phyloP scores from a whole-genome alignment of 2,888 invertebrate species.

The Dugesia japonica region DNA sequence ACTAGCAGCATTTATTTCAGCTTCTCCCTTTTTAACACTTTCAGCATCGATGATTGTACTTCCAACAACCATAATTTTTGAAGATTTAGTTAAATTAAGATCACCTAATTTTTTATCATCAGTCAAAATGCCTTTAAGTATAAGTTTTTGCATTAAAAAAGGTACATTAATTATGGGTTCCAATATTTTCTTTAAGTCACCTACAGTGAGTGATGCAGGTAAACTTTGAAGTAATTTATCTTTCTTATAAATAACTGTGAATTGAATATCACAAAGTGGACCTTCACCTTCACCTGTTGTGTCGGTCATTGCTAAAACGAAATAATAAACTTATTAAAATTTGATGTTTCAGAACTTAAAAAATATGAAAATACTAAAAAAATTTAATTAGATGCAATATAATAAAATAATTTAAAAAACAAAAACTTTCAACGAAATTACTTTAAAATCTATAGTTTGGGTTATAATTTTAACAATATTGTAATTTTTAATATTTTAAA shows the following conservation, averaged over 20 bases:
- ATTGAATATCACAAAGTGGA: neutral
- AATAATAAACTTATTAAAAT: too few relatives aligned
- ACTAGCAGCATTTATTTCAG: neutral
- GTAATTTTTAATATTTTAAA: neutral
- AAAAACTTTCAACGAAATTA: too few relatives aligned
- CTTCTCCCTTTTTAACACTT: neutral
- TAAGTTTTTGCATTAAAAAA: neutral
- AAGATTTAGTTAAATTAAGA: neutral
- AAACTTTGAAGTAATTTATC: neutral
- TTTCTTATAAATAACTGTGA: neutral
- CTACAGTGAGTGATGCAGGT: neutral
- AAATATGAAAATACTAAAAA: too few relatives aligned
- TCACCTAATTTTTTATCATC: neutral
- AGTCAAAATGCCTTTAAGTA: neutral
- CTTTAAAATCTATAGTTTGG: neutral
- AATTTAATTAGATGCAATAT: too few relatives aligned
- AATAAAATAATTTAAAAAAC: too few relatives aligned
- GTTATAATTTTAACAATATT: neutral
- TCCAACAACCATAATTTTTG: slow-evolving; percentile 21
- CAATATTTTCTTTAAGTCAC: neutral
- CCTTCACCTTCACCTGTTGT: neutral
- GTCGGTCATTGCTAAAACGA: neutral
- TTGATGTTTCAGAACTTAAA: too few relatives aligned
- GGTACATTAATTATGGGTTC: neutral
- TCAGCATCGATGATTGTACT: neutral